Conservation (phyloP, 2,113 vertebrate genomes). For the Leptosomus discolor region DNA sequence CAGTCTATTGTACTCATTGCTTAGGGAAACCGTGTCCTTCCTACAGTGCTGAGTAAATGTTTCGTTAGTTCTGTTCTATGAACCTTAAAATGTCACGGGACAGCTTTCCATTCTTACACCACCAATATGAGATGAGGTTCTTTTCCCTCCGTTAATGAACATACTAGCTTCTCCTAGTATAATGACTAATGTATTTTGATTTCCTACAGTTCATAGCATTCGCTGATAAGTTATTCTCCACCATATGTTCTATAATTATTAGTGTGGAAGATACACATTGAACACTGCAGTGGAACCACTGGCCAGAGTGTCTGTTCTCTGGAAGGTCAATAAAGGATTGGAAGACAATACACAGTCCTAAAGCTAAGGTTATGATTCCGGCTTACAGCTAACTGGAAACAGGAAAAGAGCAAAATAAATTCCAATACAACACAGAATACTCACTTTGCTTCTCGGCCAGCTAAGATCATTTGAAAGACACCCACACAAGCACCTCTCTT, state of each 20-base stretch:
- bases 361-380: neutral
- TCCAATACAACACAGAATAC: slow-evolving; percentile 11
- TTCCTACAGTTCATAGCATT: neutral
- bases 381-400: neutral
- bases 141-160: neutral
- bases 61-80: neutral
- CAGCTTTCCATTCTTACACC: neutral
- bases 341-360: neutral
- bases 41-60: neutral
- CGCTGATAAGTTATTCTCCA: neutral
- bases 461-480: slow-evolving; percentile 94
- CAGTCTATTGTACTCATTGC: neutral
- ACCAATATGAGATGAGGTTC: neutral
- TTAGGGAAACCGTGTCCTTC: neutral
- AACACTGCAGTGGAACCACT: neutral
- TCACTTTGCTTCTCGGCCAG: slow-evolving; percentile 91
- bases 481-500: slow-evolving; percentile 96
- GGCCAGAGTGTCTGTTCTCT: neutral
- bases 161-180: neutral
- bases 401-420: neutral
- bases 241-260: neutral
- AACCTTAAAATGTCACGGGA: neutral
- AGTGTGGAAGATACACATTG: neutral
- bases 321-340: neutral
- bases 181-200: neutral